These are phyloP conservation scores for Nomia melanderi DNA, from an alignment of 1,140 invertebrate genomes.

Conservation along the genomic window DNA sequence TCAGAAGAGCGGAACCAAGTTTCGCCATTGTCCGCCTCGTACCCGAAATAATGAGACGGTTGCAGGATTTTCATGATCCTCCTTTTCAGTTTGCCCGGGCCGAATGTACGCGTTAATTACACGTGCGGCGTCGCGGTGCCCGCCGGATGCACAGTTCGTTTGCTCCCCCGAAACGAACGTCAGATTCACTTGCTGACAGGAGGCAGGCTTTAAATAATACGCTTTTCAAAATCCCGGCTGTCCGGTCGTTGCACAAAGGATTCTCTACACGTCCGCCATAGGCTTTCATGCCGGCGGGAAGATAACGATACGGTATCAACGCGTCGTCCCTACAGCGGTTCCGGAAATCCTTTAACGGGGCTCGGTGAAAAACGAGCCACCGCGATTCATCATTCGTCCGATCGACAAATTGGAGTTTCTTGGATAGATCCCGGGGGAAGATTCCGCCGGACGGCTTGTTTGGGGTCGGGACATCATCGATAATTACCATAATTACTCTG, in stretches of 20 bases:
- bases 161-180: neutral
- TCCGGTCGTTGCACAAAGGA: no score
- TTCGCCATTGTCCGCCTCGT: no score
- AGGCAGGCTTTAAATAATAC: neutral
- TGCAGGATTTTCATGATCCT: no score
- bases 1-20: no score
- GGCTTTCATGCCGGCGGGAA: neutral
- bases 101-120: neutral
- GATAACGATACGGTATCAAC: neutral
- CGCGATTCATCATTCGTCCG: neutral
- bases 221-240: neutral
- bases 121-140: no score
- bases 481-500: constrained; percentile 30
- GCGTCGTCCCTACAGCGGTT: neutral
- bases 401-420: neutral
- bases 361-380: no score
- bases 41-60: neutral
- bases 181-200: no score
- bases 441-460: neutral
- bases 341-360: neutral
- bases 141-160: neutral
- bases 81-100: neutral
- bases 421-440: neutral
- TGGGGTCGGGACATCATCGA: neutral
- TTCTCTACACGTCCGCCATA: no score